Base-by-base conservation (phyloP, 1,140 invertebrate species). In the Tribolium castaneum region DNA sequence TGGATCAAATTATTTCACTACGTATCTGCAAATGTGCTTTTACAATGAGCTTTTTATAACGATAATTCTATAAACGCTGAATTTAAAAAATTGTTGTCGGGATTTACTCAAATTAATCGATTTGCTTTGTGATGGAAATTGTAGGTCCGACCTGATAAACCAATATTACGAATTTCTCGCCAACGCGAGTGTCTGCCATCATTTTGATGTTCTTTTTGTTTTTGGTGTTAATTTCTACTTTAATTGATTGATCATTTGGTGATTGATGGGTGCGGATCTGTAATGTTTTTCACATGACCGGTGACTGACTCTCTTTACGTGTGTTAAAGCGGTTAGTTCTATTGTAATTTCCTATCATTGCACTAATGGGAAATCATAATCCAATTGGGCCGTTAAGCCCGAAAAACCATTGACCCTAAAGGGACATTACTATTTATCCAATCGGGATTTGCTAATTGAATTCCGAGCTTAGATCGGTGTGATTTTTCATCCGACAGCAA, bases 301-400 rank as follows among this genome's bases (percentile, higher is more conserved):
- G 59, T 66, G 59, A 66, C 30, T 66, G 59, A 66, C 59, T 66
- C 59, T 30, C 59, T 66, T 66, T 30, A 66, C 54, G 54, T 19
- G 22, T 59, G 54, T 59, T 59, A 30, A 59, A 59, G 34, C 14
- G 54, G 14, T 54, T 54, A 10, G 56, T 66, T 66, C 59, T 30
- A 66, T 59, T 30, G 54, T 22, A 59, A 59, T 35, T 13, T 66
- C 25, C 59, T 12, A 34, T 35, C 10, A 4, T 66, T 35, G 10
- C 3, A 45, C 39, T 45, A 45, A 45, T 45, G n/a, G 39, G 6
- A 45, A 45, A 45, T 45, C 39, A 45, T 45, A 45, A 45, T 45
- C 39, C 39, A 45, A 45, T 52, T 19, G 51, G 12, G 6, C 51
- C 13, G 51, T 52, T 52, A 52, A 16, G 16, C 12, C 13, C 12